Evolutionary conservation across 2,113 vertebrate species (phyloP).

Genomic region (Prolemur simus): DNA sequence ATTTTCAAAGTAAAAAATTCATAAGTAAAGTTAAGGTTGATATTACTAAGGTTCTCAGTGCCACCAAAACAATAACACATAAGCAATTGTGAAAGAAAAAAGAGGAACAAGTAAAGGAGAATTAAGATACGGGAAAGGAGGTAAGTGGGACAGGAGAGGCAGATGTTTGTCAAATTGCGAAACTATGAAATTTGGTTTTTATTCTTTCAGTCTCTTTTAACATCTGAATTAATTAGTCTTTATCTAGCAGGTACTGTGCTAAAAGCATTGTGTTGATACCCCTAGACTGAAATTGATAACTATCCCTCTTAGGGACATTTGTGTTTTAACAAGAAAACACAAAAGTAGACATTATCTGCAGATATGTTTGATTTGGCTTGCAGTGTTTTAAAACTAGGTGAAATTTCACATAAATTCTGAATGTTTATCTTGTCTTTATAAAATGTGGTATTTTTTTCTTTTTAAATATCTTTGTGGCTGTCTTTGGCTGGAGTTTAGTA

Average conservation of each 20-base stretch:
- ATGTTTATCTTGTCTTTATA: neutral
- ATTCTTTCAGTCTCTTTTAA: neutral
- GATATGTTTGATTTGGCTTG: neutral
- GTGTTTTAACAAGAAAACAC: neutral
- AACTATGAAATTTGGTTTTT: neutral
- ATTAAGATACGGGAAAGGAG: neutral
- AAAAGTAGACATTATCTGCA: neutral
- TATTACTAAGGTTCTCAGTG: neutral
- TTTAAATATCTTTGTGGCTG: neutral
- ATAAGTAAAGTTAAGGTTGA: neutral
- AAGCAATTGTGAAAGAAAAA: neutral
- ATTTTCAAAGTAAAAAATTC: neutral
- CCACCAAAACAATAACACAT: neutral
- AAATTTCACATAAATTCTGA: constrained; percentile 8
- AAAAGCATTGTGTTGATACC: neutral
- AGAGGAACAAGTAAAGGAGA: neutral
- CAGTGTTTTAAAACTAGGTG: neutral
- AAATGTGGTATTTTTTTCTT: neutral
- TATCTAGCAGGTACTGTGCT: neutral
- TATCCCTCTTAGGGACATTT: neutral
- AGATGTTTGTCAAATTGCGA: neutral
- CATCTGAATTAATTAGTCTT: neutral
- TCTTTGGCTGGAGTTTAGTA: neutral
- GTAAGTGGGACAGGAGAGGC: neutral
- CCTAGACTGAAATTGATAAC: neutral